Conservation (phyloP, 2,113 vertebrate genomes). For the Cynocephalus volans region DNA sequence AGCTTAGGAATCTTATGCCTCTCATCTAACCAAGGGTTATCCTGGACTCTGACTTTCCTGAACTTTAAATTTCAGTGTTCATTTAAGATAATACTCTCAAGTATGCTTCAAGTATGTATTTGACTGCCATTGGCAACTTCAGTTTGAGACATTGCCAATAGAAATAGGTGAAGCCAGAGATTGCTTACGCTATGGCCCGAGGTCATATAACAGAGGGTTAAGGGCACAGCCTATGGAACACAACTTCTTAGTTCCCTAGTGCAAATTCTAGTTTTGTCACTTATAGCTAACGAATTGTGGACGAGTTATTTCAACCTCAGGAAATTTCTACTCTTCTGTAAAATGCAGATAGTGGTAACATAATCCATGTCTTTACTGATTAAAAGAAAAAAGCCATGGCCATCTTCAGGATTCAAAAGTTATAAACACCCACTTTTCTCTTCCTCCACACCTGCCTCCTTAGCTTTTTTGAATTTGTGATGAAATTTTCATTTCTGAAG, state of each 20-base stretch:
- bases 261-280: not conserved
- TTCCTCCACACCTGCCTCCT: not conserved
- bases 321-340: not conserved
- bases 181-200: not conserved
- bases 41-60: slow-evolving; percentile 64
- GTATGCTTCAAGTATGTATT: not conserved
- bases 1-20: slow-evolving; percentile 40
- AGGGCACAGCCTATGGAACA: not conserved
- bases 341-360: not conserved
- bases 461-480: not conserved
- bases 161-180: not conserved
- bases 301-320: not conserved
- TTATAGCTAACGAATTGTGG: not conserved
- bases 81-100: not conserved
- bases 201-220: not conserved
- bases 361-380: not conserved
- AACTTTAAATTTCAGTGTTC: not conserved
- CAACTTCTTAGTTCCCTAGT: not conserved
- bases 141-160: not conserved
- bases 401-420: not conserved
- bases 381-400: not conserved
- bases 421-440: not conserved
- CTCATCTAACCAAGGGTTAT: slow-evolving; percentile 65
- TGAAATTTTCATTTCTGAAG: slow-evolving; percentile 40
- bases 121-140: not conserved